Percentiles rank a stretch among this genome's conserved stretches.
phyloP scores from a whole-genome alignment of 2,888 invertebrate genomes.

The Drosophila pseudotakahashii region DNA sequence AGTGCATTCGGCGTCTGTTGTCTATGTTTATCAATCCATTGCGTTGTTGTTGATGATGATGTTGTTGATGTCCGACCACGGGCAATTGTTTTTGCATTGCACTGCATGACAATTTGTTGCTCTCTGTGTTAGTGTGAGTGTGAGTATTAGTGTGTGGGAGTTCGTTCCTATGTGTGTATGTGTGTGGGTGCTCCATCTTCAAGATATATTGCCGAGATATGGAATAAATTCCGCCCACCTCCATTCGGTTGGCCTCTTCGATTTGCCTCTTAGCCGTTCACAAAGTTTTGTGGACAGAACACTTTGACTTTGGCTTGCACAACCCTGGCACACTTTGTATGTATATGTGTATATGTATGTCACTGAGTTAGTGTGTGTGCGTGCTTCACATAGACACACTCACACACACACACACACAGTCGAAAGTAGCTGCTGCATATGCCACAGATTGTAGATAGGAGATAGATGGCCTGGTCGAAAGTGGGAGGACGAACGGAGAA shows the following conservation, averaged over 20 bases:
- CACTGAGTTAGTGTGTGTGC: conserved; percentile 1
- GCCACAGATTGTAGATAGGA: conserved; percentile 60
- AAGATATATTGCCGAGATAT: conserved; percentile 42
- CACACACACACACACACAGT: not conserved
- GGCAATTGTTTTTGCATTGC: conserved; percentile 59
- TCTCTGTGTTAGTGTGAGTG: not conserved
- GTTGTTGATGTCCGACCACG: conserved; percentile 42
- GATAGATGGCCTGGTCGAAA: conserved; percentile 47
- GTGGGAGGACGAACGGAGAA: conserved; percentile 8
- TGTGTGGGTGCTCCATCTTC: conserved; percentile 32
- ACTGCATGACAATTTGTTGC: conserved; percentile 66
- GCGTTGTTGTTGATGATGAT: conserved; percentile 52
- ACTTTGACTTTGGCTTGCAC: conserved; percentile 41
- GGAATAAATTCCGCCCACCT: conserved; percentile 29
- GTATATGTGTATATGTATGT: not conserved
- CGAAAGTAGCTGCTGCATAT: conserved; percentile 30
- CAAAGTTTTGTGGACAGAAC: conserved; percentile 52
- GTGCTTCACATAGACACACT: not conserved
- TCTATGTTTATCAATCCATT: conserved; percentile 72
- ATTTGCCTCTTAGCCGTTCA: conserved; percentile 40
- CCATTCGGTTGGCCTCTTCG: conserved; percentile 25
- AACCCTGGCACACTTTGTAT: conserved; percentile 41
- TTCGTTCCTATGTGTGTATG: not conserved
- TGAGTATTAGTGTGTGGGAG: not conserved
- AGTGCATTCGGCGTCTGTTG: conserved; percentile 53